Base-by-base conservation (phyloP, 2,797 vertebrate genomes). In the Xenops minutus region DNA sequence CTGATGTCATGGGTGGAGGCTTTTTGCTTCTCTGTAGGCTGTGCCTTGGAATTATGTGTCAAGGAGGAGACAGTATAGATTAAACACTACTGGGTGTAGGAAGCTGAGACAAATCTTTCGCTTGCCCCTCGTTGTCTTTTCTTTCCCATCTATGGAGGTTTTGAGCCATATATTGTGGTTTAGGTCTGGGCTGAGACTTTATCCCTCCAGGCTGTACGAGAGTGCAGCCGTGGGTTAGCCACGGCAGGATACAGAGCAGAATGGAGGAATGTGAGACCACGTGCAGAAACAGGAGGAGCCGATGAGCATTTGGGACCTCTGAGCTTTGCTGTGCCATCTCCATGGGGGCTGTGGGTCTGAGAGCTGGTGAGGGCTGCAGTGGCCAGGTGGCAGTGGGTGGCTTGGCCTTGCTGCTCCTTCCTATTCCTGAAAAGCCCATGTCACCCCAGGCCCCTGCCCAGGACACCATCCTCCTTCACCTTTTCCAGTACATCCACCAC, bases 241-340 rank as follows among this genome's bases (percentile, higher is more conserved):
- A 34, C 52, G 18, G 26, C 54, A 44, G 12, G 34, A 12, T 52
- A 24, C 43, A 66, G 71, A 37, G n/a, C 41, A 61, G 3, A 37
- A 10, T 0, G 2, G 19, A 61, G 43, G 58, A 62, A 15, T 1
- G 1, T 0, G 6, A 8, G 46, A 32, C 12, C 12, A 7, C 9
- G 0, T 27, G 56, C 3, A 26, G 67, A 36, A 63, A 36, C 80
- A 78, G 82, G 54, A 74, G 43, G n/a, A 73, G 27, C n/a, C 0
- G 2, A 16, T 36, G 85, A 34, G 26, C 14, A 20, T 13, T 29
- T 0, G 4, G 59, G 44, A 89, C 39, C 29, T 67, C 49, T 63
- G 41, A 43, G 82, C 41, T 77, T 72, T 46, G 41, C 74, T 61
- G n/a, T 80, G 46, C 24, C 12, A 8, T 43, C 49, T 81, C 34